These are phyloP conservation scores for Oegoconia quadripuncta DNA, from an alignment of 2,888 invertebrate genomes.

Conservation along the genomic window DNA sequence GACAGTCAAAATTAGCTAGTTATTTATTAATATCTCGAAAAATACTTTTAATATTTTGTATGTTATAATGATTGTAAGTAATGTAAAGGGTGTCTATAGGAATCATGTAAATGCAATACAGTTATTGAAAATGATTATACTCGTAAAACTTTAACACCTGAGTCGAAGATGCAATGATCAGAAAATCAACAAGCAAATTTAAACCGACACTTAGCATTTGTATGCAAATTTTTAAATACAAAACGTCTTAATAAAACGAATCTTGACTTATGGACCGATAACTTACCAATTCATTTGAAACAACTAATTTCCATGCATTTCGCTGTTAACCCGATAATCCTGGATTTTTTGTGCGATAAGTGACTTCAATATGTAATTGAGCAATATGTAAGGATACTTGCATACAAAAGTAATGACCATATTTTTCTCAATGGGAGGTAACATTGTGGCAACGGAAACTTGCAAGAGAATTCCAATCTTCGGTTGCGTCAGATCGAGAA, in stretches of 20 bases:
- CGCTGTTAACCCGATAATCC: slow-evolving; percentile 42
- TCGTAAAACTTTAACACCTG: too few species aligned
- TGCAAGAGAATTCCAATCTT: slow-evolving; percentile 35
- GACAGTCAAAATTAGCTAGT: too few species aligned
- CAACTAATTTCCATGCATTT: slow-evolving; percentile 41
- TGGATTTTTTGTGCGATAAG: slow-evolving; percentile 42
- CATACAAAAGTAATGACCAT: slow-evolving; percentile 39
- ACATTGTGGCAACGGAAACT: slow-evolving; percentile 21
- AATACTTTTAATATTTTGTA: too few species aligned
- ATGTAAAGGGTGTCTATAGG: too few species aligned
- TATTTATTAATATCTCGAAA: too few species aligned
- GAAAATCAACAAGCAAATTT: slow-evolving; percentile 13
- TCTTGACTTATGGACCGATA: slow-evolving; percentile 13
- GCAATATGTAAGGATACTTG: slow-evolving; percentile 23
- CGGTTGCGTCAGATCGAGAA: slow-evolving; percentile 60
- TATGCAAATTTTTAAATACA: slow-evolving; percentile 12
- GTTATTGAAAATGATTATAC: too few species aligned
- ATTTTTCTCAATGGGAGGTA: slow-evolving; percentile 54
- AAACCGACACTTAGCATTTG: slow-evolving; percentile 9
- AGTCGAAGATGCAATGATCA: slow-evolving; percentile 1
- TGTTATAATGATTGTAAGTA: too few species aligned
- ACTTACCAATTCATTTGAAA: slow-evolving; percentile 43
- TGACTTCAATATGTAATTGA: slow-evolving; percentile 54
- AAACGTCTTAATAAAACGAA: slow-evolving; percentile 5
- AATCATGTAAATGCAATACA: too few species aligned